Base-by-base conservation (phyloP, 53 echinoderm and acorn worm species). In the Stichopus horrens region DNA sequence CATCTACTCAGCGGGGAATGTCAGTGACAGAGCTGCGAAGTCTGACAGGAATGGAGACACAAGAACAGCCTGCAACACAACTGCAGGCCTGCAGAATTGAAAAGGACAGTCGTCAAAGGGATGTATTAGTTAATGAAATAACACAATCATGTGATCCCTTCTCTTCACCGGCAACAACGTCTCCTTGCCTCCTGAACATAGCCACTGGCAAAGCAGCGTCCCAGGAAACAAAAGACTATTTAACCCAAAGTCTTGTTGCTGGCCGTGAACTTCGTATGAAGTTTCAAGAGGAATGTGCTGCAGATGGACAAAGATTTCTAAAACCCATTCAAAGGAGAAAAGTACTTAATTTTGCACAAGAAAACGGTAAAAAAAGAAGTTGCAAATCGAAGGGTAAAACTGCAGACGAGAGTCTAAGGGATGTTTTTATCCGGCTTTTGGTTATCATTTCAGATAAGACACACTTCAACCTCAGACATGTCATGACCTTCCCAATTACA, bases 1-100 rank as follows among this genome's bases (percentile, higher is more conserved):
- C 93, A 58, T 91, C 94, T 75, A 88, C 91, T 74, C 91, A 93
- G 76, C 87, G 88, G 66, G 94, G 91, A 14, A 91, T 93, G 94
- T 89, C 87, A 9, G 90, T 93, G 55, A 93, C 88, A 74, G 91
- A 93, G 57, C 86, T 91, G 60, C 85, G 89, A 73, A 75, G 66
- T 58, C 16, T 93, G 68, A 88, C 90, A 88, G 91, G 91, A 58
- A 53, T 91, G 53, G 19, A 80, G 10, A 57, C 86, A 54, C 76
- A 65, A 63, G 87, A 93, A 54, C 79, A 93, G 57, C 90, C 87
- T 11, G 75, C 88, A 76, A 83, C 76, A 71, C 91, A 91, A 75
- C 83, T 93, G 59, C 89, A 77, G 63, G 14, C 91, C 58, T 71
- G 91, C 75, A 91, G 91, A 86, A 89, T 93, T 78, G 75, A 80